Evolutionary conservation across 2,797 vertebrate genomes (phyloP).

Genomic region (Darevskia nairensis): DNA sequence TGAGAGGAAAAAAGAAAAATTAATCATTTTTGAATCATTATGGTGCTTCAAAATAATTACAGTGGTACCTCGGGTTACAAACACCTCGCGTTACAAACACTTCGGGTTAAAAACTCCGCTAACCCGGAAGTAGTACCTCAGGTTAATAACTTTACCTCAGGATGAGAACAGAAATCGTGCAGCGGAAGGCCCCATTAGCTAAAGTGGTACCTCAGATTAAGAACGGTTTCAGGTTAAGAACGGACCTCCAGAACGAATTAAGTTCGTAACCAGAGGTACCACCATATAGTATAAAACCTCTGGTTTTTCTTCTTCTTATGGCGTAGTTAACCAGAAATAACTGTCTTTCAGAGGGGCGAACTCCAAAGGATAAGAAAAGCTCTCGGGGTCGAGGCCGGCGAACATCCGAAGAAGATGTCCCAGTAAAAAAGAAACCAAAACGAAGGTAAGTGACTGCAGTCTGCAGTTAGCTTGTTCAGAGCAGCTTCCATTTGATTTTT

Average conservation of each 20-base stretch:
- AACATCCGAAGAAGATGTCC: conserved; percentile 92
- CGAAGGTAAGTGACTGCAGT: conserved; percentile 80
- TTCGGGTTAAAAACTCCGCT: no score
- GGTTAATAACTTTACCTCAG: no score
- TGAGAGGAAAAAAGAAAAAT: neutral
- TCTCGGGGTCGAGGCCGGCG: conserved; percentile 89
- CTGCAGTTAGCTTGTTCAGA: neutral
- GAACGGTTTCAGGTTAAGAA: no score
- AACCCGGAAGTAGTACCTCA: no score
- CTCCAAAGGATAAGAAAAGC: conserved; percentile 89
- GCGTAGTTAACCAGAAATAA: fast-evolving
- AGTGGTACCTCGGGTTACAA: no score
- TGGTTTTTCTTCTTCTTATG: neutral
- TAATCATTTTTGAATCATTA: neutral
- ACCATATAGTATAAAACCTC: neutral
- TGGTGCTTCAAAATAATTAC: neutral
- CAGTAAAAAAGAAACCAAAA: conserved; percentile 94
- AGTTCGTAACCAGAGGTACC: no score
- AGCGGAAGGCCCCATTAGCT: no score
- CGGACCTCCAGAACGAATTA: no score
- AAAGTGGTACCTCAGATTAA: no score
- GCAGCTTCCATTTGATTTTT: neutral
- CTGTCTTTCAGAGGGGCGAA: conserved; percentile 76
- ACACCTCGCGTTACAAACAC: no score
- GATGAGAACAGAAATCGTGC: no score